A percentile compares a stretch with the other conserved stretches of the same genome.
Conservation (phyloP, 2,888 invertebrate species). For the Argynnis bischoffii region DNA sequence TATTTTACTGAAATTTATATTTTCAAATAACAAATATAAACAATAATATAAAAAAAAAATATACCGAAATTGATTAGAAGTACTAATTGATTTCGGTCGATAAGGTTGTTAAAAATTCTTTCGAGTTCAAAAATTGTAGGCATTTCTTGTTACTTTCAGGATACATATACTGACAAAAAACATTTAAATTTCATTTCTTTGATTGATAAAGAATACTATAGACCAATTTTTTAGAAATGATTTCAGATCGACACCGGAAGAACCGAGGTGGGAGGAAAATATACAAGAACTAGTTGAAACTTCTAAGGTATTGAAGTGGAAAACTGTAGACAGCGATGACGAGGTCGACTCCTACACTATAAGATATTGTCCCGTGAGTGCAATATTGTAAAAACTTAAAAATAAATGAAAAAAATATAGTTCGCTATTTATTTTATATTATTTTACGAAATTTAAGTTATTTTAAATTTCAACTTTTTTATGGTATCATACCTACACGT, state of each 20-base stretch:
- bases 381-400: not conserved
- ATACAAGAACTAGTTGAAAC: constrained; percentile 44
- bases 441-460: no score
- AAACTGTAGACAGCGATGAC: constrained; percentile 59
- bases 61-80: no score
- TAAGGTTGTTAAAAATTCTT: no score
- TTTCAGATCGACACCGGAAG: constrained; percentile 62
- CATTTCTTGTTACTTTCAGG: no score
- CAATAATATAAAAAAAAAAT: no score
- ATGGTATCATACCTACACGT: no score
- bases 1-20: no score
- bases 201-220: not conserved
- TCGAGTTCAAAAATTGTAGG: no score
- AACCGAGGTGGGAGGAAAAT: constrained; percentile 55
- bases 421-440: not conserved
- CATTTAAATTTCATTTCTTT: not conserved
- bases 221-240: constrained; percentile 23
- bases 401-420: not conserved
- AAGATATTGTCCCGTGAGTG: constrained; percentile 64
- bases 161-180: no score
- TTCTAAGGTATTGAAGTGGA: constrained; percentile 58
- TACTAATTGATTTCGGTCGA: no score
- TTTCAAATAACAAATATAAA: no score
- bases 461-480: no score
- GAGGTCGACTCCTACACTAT: constrained; percentile 63